Evolutionary conservation across 2,888 invertebrate genomes (phyloP), one percentile per base, ranked within the genome.

Genomic region (Nemoura dubitans): DNA sequence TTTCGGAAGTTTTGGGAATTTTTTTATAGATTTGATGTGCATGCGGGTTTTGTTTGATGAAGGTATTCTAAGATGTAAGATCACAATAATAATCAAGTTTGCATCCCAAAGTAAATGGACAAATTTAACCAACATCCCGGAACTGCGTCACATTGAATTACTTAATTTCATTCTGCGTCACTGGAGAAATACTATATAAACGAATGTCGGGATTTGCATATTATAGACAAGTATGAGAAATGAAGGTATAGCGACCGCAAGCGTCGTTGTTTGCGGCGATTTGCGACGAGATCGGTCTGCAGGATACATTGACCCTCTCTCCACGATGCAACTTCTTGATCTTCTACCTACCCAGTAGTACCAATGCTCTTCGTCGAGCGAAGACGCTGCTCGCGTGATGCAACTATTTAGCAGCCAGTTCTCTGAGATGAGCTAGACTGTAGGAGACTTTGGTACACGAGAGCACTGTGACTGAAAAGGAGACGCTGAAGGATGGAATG

Each of bases 371-470:
- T 59, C 59, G 59, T 59, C 59, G 10, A 26, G 21, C 2, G 78
- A 2, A 14, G 27, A 10, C 26, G 78, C 26, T 6, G 78, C 78
- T 78, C 78, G 78, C 78, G 78, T 78, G 78, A 78, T 78, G 78
- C 26, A 78, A 78, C 7, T 26, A 26, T 78, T 78, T 78, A 78
- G 78, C 78, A 78, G 78, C 21, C 14, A 27, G 26, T 78, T 78
- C 28, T 78, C 26, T 14, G 10, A 10, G 28, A 10, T 26, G 78
- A 78, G 78, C 1, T 26, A 76, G 78, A 78, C 0, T 78, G 26
- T 28, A 78, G 59, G 59, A 59, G 10, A 21, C 16, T 16, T n/a
- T 76, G 78, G 78, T 76, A 76, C 26, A 21, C 76, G n/a, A 76
- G n/a, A 28, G 78, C 14, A 78, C n/a, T n/a, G n/a, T n/a, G n/a